Base-by-base conservation (phyloP, 2,113 vertebrate species). In the Eublepharis macularius region DNA sequence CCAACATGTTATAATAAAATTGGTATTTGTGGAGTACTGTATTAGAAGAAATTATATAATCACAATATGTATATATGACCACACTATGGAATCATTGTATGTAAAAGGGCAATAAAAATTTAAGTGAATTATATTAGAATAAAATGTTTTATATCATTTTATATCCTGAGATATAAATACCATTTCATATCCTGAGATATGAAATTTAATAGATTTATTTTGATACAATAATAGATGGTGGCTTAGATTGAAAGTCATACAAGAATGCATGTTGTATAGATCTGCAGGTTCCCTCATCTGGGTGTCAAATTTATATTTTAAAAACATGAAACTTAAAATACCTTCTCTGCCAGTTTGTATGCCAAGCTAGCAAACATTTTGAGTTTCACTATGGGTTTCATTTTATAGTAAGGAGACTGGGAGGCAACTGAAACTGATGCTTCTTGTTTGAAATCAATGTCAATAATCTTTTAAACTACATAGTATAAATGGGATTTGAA, bases 61-160 rank as follows among this genome's bases (percentile, higher is more conserved):
- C 12, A 87, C 39, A 89, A 85, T 83, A 4, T 63, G 57, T 5
- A 49, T 84, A 24, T 16, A 76, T 87, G 92, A 86, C 32, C 17
- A 11, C 24, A 32, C 51, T 5, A 65, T 60, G n/a, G 0, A 6
- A 39, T 63, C 5, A 81, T 74, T 82, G 45, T 86, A 91, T 87
- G 86, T 34, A 90, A 78, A 79, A 43, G 13, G 26, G 79, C 26
- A 49, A 5, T 12, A 75, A 72, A 69, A 82, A 73, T 74, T 11
- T 34, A n/a, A n/a, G 12, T 51, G 54, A 63, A 68, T 88, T 19
- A 68, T 81, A 81, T 57, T 87, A 49, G 85, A 92, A 54, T 0
- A 88, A 87, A 47, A 72, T 17, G 79, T 39, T 79, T 82, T 77
- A 78, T n/a, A n/a, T n/a, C n/a, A n/a, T n/a, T n/a, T n/a, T n/a